Conservation (phyloP, 2,113 vertebrate genomes). For the Ellobius talpinus region DNA sequence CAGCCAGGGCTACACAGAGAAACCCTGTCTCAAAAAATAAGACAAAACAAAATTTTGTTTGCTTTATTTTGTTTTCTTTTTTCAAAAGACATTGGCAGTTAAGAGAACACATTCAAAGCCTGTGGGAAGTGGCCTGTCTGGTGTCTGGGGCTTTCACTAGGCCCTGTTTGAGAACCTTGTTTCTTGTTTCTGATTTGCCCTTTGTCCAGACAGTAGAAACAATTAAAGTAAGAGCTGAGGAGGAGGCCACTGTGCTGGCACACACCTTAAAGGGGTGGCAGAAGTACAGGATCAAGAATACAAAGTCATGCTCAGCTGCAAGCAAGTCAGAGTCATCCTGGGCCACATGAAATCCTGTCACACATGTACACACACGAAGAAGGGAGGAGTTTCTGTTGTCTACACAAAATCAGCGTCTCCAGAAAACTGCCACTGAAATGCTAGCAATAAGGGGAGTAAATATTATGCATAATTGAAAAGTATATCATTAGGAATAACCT, state of each 20-base stretch:
- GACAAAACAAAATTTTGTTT: background rate
- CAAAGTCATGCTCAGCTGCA: background rate
- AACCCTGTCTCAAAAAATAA: no score
- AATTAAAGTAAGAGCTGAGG: background rate
- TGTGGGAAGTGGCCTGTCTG: background rate
- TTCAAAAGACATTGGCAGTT: background rate
- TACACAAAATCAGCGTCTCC: background rate
- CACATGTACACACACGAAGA: background rate
- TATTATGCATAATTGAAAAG: conserved; percentile 55
- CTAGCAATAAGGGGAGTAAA: conserved; percentile 22
- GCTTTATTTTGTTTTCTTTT: background rate
- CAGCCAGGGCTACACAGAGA: background rate
- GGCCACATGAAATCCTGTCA: background rate
- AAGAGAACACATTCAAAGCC: background rate
- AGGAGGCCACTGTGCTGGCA: background rate
- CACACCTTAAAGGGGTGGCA: background rate
- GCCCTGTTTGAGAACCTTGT: background rate
- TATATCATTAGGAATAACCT: conserved; percentile 6
- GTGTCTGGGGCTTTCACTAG: no score
- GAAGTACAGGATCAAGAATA: background rate
- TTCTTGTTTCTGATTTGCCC: background rate
- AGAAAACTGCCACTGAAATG: background rate
- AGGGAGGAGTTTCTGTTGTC: background rate
- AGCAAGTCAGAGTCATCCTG: background rate
- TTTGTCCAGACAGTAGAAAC: background rate